These are phyloP conservation scores for Rotaria macrura DNA, from an alignment of 2,888 invertebrate species.

Conservation along the genomic window DNA sequence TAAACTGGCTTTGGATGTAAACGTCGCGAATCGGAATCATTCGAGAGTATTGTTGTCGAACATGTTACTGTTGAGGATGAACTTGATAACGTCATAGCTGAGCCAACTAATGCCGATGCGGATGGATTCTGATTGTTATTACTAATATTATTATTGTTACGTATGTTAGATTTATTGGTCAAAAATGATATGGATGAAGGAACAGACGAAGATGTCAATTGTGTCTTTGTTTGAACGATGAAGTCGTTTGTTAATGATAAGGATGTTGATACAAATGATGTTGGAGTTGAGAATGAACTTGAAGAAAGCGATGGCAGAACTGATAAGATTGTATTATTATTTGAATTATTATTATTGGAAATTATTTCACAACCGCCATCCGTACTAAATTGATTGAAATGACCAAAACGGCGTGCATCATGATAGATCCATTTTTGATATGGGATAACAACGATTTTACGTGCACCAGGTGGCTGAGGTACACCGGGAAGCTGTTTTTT, in stretches of 20 bases:
- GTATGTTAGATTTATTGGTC: neutral
- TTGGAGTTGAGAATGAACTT: slow-evolving; percentile 17
- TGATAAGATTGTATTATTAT: neutral
- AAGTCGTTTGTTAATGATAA: neutral
- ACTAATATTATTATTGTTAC: neutral
- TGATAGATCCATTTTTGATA: slow-evolving; percentile 19
- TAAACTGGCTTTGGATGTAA: neutral
- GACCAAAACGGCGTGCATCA: neutral
- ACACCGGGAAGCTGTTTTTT: slow-evolving; percentile 16
- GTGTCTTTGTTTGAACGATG: neutral
- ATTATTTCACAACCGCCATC: neutral
- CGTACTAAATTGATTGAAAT: slow-evolving; percentile 22
- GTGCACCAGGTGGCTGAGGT: neutral
- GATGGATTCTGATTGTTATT: neutral
- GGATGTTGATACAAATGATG: neutral
- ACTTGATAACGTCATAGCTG: neutral
- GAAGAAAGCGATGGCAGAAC: neutral
- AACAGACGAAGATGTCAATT: neutral
- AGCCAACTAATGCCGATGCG: neutral
- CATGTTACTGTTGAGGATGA: neutral
- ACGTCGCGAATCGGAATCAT: neutral
- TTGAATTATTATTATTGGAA: neutral
- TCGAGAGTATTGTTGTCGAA: neutral
- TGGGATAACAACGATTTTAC: slow-evolving; percentile 14
- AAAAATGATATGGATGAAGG: neutral